Evolutionary conservation across 1,140 invertebrate species (phyloP), one percentile per base, ranked within the genome.

Genomic region (Nebria ingens): DNA sequence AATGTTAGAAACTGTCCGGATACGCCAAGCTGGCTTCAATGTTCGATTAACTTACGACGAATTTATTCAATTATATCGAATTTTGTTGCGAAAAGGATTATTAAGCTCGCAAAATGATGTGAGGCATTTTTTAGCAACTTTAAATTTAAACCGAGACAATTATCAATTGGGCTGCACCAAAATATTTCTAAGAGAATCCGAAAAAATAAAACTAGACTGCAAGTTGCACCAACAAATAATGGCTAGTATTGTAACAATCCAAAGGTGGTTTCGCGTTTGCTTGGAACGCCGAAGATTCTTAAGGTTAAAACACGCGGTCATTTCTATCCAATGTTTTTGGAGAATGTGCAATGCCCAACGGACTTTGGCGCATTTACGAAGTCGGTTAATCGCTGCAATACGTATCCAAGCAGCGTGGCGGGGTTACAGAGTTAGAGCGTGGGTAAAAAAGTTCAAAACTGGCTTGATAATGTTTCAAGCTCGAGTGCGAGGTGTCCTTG

Each of bases 1-100:
- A 51, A 97, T 97, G 94, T 67, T 98, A 59, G 94, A 97, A 69
- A 98, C 94, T 0, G 93, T 98, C 0, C 75, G 93, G 63, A 97
- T 98, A 52, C 75, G 94, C 51, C 92, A 95, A 68, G 93, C 93
- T 6, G 94, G 94, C 1, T 98, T 96, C 73, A 95, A 94, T 67
- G 93, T 97, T 42, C 76, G 94, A 23, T 76, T 97, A 12, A 87
- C 89, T 0, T 97, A 94, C 69, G 91, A 95, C 61, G 92, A 96
- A 72, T 97, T 97, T 69, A 91, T 93, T 57, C 91, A 95, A 63
- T 71, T 92, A 13, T 93, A 93, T 67, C 78, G 93, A 62, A 96
- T 97, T 70, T 71, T 98, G 52, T 69, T 98, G 56, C 91, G 91
- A 0, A 91, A 91, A 65, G 93, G 91, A 19, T 67, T 91, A 34